Evolutionary conservation across 2,888 invertebrate species (phyloP), one percentile per base, ranked within the genome.

Genomic region (Dolomedes plantarius): DNA sequence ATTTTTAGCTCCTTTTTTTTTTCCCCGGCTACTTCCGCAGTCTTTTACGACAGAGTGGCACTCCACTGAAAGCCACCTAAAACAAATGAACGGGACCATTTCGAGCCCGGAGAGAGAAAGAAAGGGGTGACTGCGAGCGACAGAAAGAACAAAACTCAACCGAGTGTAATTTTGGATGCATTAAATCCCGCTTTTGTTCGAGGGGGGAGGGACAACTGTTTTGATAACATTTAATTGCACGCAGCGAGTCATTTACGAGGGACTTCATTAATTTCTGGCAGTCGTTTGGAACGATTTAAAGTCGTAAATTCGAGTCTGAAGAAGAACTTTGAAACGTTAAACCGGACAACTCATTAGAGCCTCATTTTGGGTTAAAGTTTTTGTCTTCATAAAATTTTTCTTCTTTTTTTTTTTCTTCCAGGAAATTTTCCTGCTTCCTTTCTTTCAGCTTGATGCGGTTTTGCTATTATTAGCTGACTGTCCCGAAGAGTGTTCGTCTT

Each of bases 151-250:
- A 46, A 46, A 46, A 46, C 41, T 46, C 41, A 46, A 46, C 41
- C 41, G 41, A 46, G 41, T 46, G 41, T 46, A 46, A 46, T 46
- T 46, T 46, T 46, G 41, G 41, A 46, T 46, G 16, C 41, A 46
- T 46, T 46, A 46, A 46, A 46, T 46, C 41, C 41, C 41, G 41
- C 41, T 46, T 46, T 46, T 46, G 41, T 46, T 46, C 41, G 41
- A 46, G 41, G 41, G 41, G 41, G 41, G 41, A 46, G 41, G 41
- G 41, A 46, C 41, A 46, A 46, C 41, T 46, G 41, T 46, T 46
- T 46, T 46, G 41, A 46, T 46, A 46, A 46, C 41, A 46, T 46
- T 46, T 46, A 46, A 46, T 46, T 46, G 41, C 41, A 46, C 41
- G 41, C 41, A 46, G 41, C 41, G 41, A 46, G 9, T 46, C 41